These are phyloP conservation scores for Trematomus loennbergii DNA, from an alignment of 2,113 vertebrate species.

Conservation along the genomic window DNA sequence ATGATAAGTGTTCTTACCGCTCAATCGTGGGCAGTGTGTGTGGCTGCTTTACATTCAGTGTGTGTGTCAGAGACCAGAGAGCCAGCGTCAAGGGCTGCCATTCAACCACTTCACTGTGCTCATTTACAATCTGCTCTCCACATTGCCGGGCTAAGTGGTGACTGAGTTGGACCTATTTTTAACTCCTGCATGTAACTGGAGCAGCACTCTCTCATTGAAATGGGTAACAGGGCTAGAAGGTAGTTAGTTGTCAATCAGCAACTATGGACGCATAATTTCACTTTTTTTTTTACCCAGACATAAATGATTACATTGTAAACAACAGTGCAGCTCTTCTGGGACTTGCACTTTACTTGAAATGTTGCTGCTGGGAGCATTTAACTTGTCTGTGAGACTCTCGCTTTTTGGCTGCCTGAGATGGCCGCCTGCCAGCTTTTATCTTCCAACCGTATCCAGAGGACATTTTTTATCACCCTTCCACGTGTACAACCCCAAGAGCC, in stretches of 20 bases:
- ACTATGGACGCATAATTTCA: neutral
- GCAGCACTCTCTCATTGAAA: slow-evolving; percentile 66
- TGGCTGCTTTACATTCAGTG: slow-evolving; percentile 67
- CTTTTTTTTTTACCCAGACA: slow-evolving; percentile 1
- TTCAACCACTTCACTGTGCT: slow-evolving; percentile 79
- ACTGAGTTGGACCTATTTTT: slow-evolving; percentile 82
- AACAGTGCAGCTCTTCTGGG: neutral
- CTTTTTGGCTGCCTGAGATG: slow-evolving; percentile 28
- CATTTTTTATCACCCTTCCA: slow-evolving; percentile 56
- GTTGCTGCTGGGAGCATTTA: slow-evolving; percentile 42
- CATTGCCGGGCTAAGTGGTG: slow-evolving; percentile 79
- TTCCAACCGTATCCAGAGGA: slow-evolving; percentile 48
- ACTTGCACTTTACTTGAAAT: slow-evolving; percentile 14
- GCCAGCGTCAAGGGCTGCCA: slow-evolving; percentile 72
- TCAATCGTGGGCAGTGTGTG: slow-evolving; percentile 39
- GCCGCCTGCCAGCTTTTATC: slow-evolving; percentile 58
- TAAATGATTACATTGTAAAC: neutral
- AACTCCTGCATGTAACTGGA: slow-evolving; percentile 71
- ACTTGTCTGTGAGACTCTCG: slow-evolving; percentile 11
- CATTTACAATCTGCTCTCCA: slow-evolving; percentile 79
- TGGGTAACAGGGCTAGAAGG: slow-evolving; percentile 49
- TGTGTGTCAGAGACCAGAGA: slow-evolving; percentile 59
- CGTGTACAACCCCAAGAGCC: slow-evolving; percentile 57
- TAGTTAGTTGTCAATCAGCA: slow-evolving; percentile 66
- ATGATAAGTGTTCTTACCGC: slow-evolving; percentile 51